Percentiles rank a stretch among this genome's conserved stretches.
These are phyloP conservation scores for Agelastica alni DNA, from an alignment of 2,888 invertebrate genomes.

Conservation along the genomic window DNA sequence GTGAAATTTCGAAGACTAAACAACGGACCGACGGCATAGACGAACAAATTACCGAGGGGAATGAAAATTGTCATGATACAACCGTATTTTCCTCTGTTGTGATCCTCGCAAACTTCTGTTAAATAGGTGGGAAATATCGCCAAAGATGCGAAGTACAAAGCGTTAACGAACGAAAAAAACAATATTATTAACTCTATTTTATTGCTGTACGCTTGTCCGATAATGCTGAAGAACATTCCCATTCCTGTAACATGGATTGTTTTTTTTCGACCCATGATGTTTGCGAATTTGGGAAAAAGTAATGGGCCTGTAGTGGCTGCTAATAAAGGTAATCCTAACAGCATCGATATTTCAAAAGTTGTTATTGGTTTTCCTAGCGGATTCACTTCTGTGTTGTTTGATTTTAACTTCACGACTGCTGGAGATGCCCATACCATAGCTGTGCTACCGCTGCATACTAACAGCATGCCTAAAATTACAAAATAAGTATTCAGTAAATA, in stretches of 20 bases:
- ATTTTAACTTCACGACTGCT: slow-evolving; percentile 30
- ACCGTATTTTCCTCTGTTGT: slow-evolving; percentile 14
- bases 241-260: slow-evolving; percentile 65
- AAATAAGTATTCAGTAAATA: too few relatives aligned
- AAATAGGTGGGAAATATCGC: neutral
- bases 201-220: slow-evolving; percentile 24
- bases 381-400: slow-evolving; percentile 25
- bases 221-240: slow-evolving; percentile 62
- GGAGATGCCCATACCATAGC: slow-evolving; percentile 35
- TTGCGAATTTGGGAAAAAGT: slow-evolving; percentile 21
- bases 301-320: slow-evolving; percentile 28
- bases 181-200: neutral
- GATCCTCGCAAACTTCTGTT: slow-evolving; percentile 16
- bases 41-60: slow-evolving; percentile 6
- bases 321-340: slow-evolving; percentile 29
- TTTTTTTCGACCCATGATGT: slow-evolving; percentile 64
- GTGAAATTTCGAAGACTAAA: slow-evolving; percentile 11
- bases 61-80: neutral
- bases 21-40: slow-evolving; percentile 9
- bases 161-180: neutral
- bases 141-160: neutral
- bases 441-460: neutral
- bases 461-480: neutral
- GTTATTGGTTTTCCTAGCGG: slow-evolving; percentile 32
- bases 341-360: slow-evolving; percentile 29